A percentile compares a stretch with the other conserved stretches of the same genome.
Conservation (phyloP, 2,797 vertebrate species). For the Alauda arvensis region DNA sequence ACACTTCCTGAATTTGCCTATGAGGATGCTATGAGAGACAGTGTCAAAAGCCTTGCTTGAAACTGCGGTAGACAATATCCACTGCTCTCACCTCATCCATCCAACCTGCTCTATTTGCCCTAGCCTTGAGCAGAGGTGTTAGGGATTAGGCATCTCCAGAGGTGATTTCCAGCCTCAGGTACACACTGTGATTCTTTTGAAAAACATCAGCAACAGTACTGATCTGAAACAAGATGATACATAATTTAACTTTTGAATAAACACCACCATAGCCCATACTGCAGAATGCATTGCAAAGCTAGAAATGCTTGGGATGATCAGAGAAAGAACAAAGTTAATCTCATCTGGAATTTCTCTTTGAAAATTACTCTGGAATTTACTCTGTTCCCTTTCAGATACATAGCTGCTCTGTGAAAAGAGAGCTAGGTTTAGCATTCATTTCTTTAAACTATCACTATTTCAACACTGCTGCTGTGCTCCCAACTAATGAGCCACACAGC, state of each 20-base stretch:
- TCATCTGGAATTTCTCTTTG: not conserved
- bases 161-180: not conserved
- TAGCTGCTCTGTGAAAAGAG: not conserved
- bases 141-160: not conserved
- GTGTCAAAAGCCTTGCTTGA: not conserved
- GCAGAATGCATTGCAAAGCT: not conserved
- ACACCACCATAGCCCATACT: not conserved
- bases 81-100: not conserved
- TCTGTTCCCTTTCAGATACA: not conserved
- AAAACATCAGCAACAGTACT: not conserved
- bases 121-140: not conserved
- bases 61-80: not conserved
- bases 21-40: not conserved
- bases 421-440: not conserved
- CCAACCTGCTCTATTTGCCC: not conserved
- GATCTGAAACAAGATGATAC: not conserved
- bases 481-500: not conserved
- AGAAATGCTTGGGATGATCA: not conserved
- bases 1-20: not conserved
- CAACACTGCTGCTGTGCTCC: not conserved
- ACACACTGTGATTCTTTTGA: not conserved
- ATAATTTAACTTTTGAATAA: not conserved
- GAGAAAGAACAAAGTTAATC: not conserved
- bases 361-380: not conserved
- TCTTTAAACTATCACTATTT: not conserved